Evolutionary conservation across 1,140 invertebrate genomes (phyloP), one percentile per base, ranked within the genome.

Genomic region (Mya arenaria): DNA sequence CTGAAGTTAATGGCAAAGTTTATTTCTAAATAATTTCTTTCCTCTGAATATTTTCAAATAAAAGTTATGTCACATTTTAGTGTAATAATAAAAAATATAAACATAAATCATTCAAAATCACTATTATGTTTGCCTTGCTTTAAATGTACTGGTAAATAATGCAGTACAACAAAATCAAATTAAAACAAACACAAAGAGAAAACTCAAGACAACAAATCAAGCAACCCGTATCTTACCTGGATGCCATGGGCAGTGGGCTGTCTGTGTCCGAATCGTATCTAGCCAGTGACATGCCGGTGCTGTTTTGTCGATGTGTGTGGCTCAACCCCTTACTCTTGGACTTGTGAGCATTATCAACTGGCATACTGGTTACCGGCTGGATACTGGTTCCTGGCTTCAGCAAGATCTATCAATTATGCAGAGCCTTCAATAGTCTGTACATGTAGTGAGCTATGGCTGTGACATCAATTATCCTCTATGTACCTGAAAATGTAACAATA

Each of bases 221-320:
- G 62, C 37, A 37, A 41, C 37, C 63, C 25, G 34, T 19, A 1
- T 34, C 82, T 19, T 44, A 84, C 83, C 77, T 84, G 41, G 74
- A 68, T 39, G 69, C 62, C 23, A 65, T 52, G 23, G 83, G 83
- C 19, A 84, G 55, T 25, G 52, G 71, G 30, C 75, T 73, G 25
- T 84, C 83, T 36, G 60, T 80, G 48, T 84, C 83, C 6, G 83
- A 81, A 37, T 84, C 83, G 39, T 84, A 84, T 58, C 71, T 15
- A 48, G 55, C 56, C 36, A 23, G 19, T 3, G 56, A 28, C 73
- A 75, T 75, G 0, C 56, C 73, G 4, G 58, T 48, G 30, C 39
- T 75, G 19, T 75, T 56, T 32, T 63, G 58, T 75, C 73, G 19
- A 5, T 25, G 15, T 1, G 73, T 44, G 0, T 75, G 73, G 32